Conservation (phyloP, 2,888 invertebrate species). For the Megalurothrips usitatus region DNA sequence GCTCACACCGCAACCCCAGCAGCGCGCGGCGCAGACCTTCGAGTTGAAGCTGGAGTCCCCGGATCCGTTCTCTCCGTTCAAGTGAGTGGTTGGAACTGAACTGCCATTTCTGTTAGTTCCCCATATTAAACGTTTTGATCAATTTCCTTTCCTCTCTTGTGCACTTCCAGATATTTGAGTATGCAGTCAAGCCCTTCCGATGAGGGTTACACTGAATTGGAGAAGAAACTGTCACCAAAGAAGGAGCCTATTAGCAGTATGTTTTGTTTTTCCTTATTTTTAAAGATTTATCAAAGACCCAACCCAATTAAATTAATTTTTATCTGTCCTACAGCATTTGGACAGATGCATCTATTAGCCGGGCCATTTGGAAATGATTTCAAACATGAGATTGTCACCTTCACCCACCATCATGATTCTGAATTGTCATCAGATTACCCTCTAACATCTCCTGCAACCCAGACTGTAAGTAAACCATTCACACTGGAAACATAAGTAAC, state of each 20-base stretch:
- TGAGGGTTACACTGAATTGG: background rate
- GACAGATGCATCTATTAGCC: background rate
- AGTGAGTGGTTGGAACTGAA: background rate
- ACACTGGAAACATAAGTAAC: too few relatives aligned
- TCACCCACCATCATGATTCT: background rate
- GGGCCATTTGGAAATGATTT: background rate
- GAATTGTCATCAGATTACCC: background rate
- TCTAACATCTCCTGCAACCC: background rate
- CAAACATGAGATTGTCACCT: background rate
- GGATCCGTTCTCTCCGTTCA: background rate
- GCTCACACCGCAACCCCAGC: background rate
- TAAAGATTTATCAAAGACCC: background rate
- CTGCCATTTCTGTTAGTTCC: background rate
- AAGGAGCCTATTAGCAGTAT: background rate
- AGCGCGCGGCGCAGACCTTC: background rate
- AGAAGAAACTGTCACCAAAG: background rate
- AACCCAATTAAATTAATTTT: background rate
- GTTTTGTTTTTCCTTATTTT: background rate
- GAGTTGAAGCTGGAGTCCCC: background rate
- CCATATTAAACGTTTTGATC: background rate
- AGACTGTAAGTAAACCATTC: background rate
- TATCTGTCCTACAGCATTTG: background rate
- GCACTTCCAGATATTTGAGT: conserved; percentile 8
- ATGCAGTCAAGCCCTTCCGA: conserved; percentile 4
- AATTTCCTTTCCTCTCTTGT: background rate